Base-by-base conservation (phyloP, 2,888 invertebrate genomes). In the Penaeus monodon region DNA sequence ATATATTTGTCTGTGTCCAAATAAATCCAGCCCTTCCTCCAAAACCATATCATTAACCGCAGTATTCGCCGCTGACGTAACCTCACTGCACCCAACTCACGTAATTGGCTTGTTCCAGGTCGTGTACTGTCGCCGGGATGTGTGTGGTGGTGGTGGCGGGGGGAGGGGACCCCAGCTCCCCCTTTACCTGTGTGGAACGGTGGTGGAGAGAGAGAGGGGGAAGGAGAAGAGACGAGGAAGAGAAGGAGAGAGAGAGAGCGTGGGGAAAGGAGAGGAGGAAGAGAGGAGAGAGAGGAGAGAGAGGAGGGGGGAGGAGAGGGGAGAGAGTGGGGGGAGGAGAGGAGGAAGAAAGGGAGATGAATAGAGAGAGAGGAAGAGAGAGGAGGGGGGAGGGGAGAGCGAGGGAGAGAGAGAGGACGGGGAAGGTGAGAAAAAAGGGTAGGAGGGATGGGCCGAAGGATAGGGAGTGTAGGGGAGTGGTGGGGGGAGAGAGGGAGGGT, bases 91-190 rank as follows among this genome's bases (percentile, higher is more conserved):
- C 7, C 12, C 7, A 22, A 86, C 86, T 86, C 49, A 86, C 86
- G 66, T 86, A 86, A 65, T 49, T 84, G 29, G n/a, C 74, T n/a
- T 87, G 87, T 14, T 87, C 87, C 14, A 87, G 38, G 57, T 87
- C 87, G 66, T 87, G 87, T 0, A 84, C 87, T 1, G 87, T 87
- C 64, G 80, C 83, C 4, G 87, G 84, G 57, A 87, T 87, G 76
- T 78, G 80, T 8, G 81, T 78, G 27, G 80, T 20, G 27, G 84
- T 57, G 8, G 79, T 57, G 12, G 85, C 64, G 65, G 87, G 79
- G 44, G 87, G 82, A 64, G 82, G 78, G 22, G 87, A 79, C 24
- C 80, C 84, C 29, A 86, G 57, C 33, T 87, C 87, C 8, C 80
- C 87, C 44, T 87, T 87, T n/a, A 87, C 76, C 87, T 87, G 33